Evolutionary conservation across 30 jellyfish, hydroid and myxozoan species (phyloP).

Genomic region (Catostylus mosaicus): DNA sequence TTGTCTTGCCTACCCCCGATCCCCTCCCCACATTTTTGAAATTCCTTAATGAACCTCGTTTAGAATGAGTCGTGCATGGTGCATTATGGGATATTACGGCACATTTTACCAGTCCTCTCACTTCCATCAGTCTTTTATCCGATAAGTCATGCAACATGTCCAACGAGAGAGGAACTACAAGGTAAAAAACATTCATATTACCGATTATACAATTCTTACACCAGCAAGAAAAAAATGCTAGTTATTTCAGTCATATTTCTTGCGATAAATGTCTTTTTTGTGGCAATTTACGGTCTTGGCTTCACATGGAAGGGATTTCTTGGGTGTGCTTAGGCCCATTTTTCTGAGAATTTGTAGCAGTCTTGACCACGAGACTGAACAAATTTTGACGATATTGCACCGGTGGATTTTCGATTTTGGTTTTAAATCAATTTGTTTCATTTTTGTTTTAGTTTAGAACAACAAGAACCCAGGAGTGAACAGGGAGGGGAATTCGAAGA

Average conservation of each 20-base stretch:
- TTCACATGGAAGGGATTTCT: background rate
- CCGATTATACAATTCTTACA: background rate
- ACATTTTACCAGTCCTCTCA: constrained; percentile 74
- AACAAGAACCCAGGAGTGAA: constrained; percentile 61
- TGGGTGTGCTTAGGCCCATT: constrained; percentile 20
- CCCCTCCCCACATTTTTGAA: background rate
- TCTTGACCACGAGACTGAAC: too few relatives aligned
- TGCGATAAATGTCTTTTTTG: background rate
- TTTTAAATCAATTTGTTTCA: background rate
- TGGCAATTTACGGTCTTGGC: background rate
- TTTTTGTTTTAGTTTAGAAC: constrained; percentile 45
- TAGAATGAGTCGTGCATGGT: background rate
- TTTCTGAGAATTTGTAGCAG: background rate
- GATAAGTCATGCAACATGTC: constrained; percentile 84
- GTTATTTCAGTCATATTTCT: background rate
- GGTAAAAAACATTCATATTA: constrained; percentile 10
- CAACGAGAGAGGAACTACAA: constrained; percentile 52
- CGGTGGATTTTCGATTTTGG: background rate
- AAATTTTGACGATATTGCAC: background rate
- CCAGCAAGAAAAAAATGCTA: background rate
- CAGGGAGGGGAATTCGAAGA: constrained; percentile 35
- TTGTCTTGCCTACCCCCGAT: too few relatives aligned
- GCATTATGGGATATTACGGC: constrained; percentile 68
- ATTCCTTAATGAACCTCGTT: background rate
- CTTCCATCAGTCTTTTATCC: constrained; percentile 59